A percentile compares a stretch with the other conserved stretches of the same genome.
Evolutionary conservation across 2,797 vertebrate species (phyloP).

Genomic region (Clamator glandarius): DNA sequence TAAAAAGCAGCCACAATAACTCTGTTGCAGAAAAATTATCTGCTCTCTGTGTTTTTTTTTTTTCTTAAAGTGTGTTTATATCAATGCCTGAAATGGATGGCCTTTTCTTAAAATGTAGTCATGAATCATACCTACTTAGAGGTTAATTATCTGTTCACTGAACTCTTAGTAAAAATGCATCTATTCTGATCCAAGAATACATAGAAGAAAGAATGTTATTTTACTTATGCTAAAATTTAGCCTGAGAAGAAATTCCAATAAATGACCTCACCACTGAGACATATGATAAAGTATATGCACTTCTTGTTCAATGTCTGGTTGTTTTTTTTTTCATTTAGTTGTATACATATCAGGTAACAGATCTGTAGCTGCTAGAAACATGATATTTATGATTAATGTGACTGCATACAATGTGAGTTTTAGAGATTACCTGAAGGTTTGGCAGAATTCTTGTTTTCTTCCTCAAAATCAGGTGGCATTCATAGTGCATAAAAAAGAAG

Average conservation of each 20-base stretch:
- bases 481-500: fast-evolving
- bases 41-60: neutral
- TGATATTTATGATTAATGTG: neutral
- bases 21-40: neutral
- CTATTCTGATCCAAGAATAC: neutral
- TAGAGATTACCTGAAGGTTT: neutral
- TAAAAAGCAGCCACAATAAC: neutral
- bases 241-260: neutral
- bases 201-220: neutral
- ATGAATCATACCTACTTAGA: neutral
- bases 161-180: neutral
- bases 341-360: neutral
- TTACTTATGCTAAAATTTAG: neutral
- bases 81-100: neutral
- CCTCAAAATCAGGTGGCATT: neutral
- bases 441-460: neutral
- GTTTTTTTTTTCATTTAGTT: neutral
- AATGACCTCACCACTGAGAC: neutral
- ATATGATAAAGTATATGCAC: neutral
- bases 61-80: neutral
- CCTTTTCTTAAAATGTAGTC: neutral
- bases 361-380: neutral
- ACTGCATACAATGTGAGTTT: neutral
- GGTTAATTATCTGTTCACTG: neutral
- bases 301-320: neutral